These are phyloP conservation scores for Globodera rostochiensis DNA, from an alignment of 1,140 invertebrate genomes.

Conservation along the genomic window DNA sequence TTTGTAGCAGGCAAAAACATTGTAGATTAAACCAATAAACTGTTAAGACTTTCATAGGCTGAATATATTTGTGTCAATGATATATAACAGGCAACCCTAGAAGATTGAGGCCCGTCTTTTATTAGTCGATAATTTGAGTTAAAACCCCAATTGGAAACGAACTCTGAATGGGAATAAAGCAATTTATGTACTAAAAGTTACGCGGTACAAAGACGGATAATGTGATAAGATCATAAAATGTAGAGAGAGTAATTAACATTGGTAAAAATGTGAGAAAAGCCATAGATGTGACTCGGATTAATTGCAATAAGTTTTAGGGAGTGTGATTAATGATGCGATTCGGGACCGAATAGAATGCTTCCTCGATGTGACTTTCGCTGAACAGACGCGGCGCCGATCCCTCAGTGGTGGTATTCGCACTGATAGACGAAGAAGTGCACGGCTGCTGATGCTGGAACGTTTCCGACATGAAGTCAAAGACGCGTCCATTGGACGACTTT, in stretches of 20 bases:
- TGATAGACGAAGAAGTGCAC: background rate
- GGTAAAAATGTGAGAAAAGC: background rate
- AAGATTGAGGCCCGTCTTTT: too few species aligned
- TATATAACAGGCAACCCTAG: too few species aligned
- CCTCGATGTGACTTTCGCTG: background rate
- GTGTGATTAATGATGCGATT: too few species aligned
- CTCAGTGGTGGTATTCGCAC: background rate
- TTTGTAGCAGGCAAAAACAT: too few species aligned
- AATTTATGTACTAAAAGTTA: too few species aligned
- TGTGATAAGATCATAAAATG: background rate
- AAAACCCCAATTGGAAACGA: too few species aligned
- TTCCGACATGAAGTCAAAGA: background rate
- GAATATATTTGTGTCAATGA: too few species aligned
- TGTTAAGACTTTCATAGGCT: too few species aligned
- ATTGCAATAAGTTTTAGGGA: background rate
- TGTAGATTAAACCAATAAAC: too few species aligned
- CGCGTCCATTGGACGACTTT: background rate
- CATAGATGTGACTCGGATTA: background rate
- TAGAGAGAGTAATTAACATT: background rate
- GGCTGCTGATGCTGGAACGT: background rate
- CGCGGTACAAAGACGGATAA: too few species aligned
- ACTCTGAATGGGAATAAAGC: too few species aligned
- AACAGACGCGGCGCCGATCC: background rate
- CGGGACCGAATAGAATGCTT: background rate
- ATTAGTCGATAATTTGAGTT: too few species aligned